Base-by-base conservation (phyloP, 1,140 invertebrate genomes). In the Drosophila pandora region DNA sequence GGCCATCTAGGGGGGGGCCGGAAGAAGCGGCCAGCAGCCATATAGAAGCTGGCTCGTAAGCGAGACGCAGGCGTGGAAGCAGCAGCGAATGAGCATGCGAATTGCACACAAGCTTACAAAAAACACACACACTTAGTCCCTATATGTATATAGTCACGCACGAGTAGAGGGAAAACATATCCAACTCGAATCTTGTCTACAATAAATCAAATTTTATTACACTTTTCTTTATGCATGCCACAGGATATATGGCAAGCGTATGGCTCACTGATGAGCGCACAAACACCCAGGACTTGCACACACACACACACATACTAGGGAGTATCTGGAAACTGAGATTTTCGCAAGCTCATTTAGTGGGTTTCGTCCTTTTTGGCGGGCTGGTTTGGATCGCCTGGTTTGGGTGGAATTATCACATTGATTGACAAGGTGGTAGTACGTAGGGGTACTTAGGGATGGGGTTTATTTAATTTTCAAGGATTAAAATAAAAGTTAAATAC, bases 191-290 rank as follows among this genome's bases (percentile, higher is more conserved):
- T 90, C 89, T 90, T 90, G 89, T 90, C 89, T 83, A 84, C 89
- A 90, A 90, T 90, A 90, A 90, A 90, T 90, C 89, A 90, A 90
- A 90, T 90, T 90, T 90, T 90, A 90, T 90, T 90, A 90, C 89
- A 90, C 83, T 90, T 90, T 90, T 90, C 89, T 90, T 90, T 90
- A 90, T 90, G 89, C 88, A 87, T 90, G 88, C 88, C 72, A 84
- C 84, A 79, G 76, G 78, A 82, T 87, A 87, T 87, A 87, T 88
- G 83, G 83, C 79, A 88, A 84, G 83, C 83, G 83, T 87, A 87
- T 87, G 83, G 83, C 65, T 69, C 83, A 72, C 75, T 87, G 83
- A 88, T 89, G 83, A 89, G 76, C 79, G 76, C 78, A 85, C 81
- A 52, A 48, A 79, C 49, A 79, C 50, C 68, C 52, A 79, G 45